These are phyloP conservation scores for Lepus americanus DNA, from an alignment of 2,113 vertebrate genomes.

Conservation along the genomic window DNA sequence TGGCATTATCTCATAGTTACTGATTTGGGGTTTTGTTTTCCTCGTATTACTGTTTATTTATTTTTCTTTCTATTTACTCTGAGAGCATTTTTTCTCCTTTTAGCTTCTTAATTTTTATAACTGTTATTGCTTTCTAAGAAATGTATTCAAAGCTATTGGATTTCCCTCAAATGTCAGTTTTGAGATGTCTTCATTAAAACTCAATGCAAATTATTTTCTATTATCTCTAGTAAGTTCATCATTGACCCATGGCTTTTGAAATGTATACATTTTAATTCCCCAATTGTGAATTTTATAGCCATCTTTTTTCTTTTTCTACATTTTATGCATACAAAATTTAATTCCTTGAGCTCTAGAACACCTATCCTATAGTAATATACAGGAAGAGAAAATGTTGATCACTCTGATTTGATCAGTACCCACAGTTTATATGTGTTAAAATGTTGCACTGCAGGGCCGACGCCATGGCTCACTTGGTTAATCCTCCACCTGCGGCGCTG, in stretches of 20 bases:
- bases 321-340: no score
- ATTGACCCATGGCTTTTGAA: slow-evolving; percentile 4
- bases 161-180: not conserved
- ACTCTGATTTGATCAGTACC: no score
- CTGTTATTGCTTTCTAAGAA: not conserved
- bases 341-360: no score
- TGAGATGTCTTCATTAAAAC: slow-evolving; percentile 42
- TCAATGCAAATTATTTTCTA: not conserved
- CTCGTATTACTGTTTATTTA: slow-evolving; percentile 11
- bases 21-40: not conserved
- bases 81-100: not conserved
- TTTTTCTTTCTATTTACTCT: not conserved
- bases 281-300: not conserved
- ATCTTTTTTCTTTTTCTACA: not conserved
- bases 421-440: no score
- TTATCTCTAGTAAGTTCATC: not conserved
- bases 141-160: not conserved
- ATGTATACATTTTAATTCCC: slow-evolving; percentile 28
- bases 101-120: slow-evolving; percentile 28
- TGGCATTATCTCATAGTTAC: not conserved
- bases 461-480: no score
- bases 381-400: no score
- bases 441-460: no score
- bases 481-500: no score
- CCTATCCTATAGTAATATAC: no score